Evolutionary conservation across 2,888 invertebrate species (phyloP), one percentile per base, ranked within the genome.

Genomic region (Panzeria rudis): DNA sequence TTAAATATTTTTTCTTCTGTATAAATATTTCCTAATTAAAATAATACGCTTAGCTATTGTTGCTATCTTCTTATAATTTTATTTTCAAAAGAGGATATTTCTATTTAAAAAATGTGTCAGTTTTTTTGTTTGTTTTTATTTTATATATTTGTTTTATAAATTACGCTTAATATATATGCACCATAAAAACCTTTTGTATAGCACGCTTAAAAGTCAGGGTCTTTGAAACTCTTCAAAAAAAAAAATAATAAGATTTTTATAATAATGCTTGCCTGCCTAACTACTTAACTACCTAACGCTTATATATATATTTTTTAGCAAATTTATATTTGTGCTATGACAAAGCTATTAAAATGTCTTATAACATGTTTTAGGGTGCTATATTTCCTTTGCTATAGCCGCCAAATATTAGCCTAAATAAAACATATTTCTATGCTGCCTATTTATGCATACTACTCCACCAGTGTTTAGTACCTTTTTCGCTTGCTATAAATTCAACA

Each of bases 21-120:
- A 64, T 44, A 64, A 52, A 68, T 54, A 38, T 56, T 52, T 56
- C 41, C 7, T 38, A 77, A 56, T n/a, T 35, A 11, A 23, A 44
- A 54, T 5, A 32, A 47, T 38, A 59, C 20, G 69, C 61, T 78
- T 52, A 29, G 38, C 17, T 50, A 38, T 35, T 35, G 20, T 50
- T 38, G 47, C 61, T 79, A 52, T 71, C 41, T 62, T 71, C n/a
- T 62, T 71, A 23, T 61, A 5, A 72, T 47, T 72, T 72, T 1
- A 41, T 52, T 52, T 73, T 1, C n/a, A 52, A 66, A 29, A 41
- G 29, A n/a, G 17, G 47, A 47, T 47, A 47, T n/a, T 17, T 41
- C 44, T 68, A 41, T 15, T 73, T 66, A 80, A 80, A 80, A 80
- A 66, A 73, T 80, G 80, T 80, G 80, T 80, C 80, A 80, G n/a